phyloP scores from a whole-genome alignment of 2,113 vertebrate species.

The Haliaeetus leucogaster region DNA sequence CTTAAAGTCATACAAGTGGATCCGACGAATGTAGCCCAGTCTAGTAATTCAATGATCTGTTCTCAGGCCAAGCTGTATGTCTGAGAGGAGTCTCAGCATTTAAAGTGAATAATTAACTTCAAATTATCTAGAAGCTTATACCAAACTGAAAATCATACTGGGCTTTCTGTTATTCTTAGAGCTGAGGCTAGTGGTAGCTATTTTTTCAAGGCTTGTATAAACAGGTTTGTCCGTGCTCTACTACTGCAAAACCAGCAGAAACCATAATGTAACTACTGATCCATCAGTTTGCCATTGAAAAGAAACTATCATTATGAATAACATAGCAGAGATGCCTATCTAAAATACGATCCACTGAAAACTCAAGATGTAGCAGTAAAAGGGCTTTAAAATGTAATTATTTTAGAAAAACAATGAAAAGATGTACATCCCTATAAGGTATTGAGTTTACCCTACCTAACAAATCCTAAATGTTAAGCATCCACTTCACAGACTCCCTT shows the following conservation, averaged over 20 bases:
- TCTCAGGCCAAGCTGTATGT: not conserved
- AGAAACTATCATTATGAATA: not conserved
- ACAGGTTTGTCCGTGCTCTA: not conserved
- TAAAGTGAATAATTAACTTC: not conserved
- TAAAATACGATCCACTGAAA: not conserved
- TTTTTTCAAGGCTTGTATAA: not conserved
- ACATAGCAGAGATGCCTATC: not conserved
- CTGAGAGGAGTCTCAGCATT: not conserved
- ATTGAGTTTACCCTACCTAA: not conserved
- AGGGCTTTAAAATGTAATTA: not conserved
- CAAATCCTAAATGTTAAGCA: not conserved
- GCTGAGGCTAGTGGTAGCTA: not conserved
- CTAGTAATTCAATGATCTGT: not conserved
- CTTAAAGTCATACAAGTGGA: not conserved
- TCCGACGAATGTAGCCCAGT: not conserved
- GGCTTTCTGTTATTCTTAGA: not conserved
- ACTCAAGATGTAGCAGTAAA: not conserved
- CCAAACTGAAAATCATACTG: not conserved
- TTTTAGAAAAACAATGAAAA: not conserved
- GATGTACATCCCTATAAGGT: not conserved
- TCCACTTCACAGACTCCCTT: not conserved
- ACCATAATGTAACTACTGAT: not conserved
- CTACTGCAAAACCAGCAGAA: not conserved
- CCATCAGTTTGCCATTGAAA: not conserved
- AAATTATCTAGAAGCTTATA: not conserved